Evolutionary conservation across 2,113 vertebrate species (phyloP).

Genomic region (Oreotrochilus melanogaster): DNA sequence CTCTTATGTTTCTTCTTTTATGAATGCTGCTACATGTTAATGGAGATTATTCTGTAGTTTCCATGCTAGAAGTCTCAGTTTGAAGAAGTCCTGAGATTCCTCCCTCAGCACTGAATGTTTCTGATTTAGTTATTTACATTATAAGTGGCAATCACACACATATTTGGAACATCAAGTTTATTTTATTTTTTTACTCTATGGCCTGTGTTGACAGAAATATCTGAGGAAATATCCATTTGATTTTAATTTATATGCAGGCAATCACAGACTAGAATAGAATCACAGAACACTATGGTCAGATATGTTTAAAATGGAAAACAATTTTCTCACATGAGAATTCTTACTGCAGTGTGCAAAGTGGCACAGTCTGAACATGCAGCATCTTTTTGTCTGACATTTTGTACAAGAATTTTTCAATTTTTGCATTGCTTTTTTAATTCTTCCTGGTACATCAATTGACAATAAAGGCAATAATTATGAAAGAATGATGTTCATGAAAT

Average conservation of each 20-base stretch:
- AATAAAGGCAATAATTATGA: background rate
- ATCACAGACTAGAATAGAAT: conserved; percentile 31
- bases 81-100: background rate
- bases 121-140: conserved; percentile 22
- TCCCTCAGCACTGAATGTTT: background rate
- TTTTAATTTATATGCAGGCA: conserved; percentile 15
- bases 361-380: background rate
- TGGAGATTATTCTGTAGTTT: conserved; percentile 3
- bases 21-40: conserved; percentile 25
- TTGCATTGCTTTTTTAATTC: background rate
- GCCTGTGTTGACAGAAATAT: background rate
- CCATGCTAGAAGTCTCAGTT: background rate
- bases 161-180: background rate
- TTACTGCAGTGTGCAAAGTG: background rate
- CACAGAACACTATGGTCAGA: conserved; percentile 24
- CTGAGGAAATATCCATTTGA: conserved; percentile 7
- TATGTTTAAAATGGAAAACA: background rate
- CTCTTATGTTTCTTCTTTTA: conserved; percentile 13
- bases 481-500: background rate
- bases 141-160: background rate
- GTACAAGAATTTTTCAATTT: background rate
- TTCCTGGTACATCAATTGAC: background rate
- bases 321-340: conserved; percentile 13
- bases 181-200: background rate
- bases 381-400: background rate